Evolutionary conservation across 2,113 vertebrate genomes (phyloP).

Genomic region (Apodemus sylvaticus): DNA sequence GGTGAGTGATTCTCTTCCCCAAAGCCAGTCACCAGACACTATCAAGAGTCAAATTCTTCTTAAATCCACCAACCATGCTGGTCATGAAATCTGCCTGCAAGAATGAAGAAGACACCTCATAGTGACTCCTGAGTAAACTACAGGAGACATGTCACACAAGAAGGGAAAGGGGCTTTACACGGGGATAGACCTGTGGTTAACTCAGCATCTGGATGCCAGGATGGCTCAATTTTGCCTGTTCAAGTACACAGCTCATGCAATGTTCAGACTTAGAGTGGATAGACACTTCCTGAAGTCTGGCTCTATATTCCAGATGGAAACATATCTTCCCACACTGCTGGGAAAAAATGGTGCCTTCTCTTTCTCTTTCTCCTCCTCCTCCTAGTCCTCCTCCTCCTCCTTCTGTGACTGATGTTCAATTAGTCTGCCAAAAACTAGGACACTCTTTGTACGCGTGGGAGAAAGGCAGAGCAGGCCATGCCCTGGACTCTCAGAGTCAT

Average conservation of each 20-base stretch:
- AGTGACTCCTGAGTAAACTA: not conserved
- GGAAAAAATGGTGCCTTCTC: constrained; percentile 6
- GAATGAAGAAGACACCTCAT: not conserved
- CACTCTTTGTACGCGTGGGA: constrained; percentile 50
- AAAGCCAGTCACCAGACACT: constrained; percentile 40
- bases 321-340: constrained; percentile 47
- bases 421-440: constrained; percentile 72
- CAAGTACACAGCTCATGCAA: not conserved
- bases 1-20: not conserved
- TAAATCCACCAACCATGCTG: not conserved
- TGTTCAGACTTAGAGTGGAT: constrained; percentile 33
- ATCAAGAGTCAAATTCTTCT: constrained; percentile 27
- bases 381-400: not conserved
- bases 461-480: not conserved
- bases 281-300: constrained; percentile 66
- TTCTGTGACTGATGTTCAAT: constrained; percentile 59
- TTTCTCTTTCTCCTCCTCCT: not conserved
- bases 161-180: not conserved
- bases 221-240: not conserved
- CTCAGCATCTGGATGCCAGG: not conserved
- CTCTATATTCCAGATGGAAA: constrained; percentile 10
- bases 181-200: not conserved
- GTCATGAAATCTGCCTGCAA: not conserved
- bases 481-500: constrained; percentile 29
- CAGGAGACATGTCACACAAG: not conserved